A percentile compares a stretch with the other conserved stretches of the same genome.
These are phyloP conservation scores for Zophobas morio DNA, from an alignment of 1,140 invertebrate genomes.

Conservation along the genomic window DNA sequence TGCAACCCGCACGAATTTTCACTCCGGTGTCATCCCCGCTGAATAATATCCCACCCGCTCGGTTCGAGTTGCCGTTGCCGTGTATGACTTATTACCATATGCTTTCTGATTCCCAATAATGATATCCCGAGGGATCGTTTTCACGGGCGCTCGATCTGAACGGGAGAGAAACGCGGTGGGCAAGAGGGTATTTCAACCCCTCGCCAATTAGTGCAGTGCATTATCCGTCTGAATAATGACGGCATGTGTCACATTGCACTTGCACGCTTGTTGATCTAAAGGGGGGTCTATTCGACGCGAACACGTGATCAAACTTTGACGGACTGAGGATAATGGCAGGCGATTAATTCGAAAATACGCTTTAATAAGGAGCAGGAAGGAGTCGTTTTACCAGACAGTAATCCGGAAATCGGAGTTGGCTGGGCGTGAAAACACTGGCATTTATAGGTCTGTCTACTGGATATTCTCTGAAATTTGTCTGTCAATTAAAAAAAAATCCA, in stretches of 20 bases:
- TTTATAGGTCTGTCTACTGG: too few species aligned
- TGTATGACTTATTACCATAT: slow-evolving; percentile 58
- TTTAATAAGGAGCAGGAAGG: neutral
- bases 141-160: slow-evolving; percentile 42
- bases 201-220: slow-evolving; percentile 58
- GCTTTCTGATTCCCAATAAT: slow-evolving; percentile 60
- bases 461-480: too few species aligned
- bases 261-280: slow-evolving; percentile 56
- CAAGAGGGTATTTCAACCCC: slow-evolving; percentile 53
- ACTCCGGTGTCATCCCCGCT: too few species aligned
- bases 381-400: too few species aligned
- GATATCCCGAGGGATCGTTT: slow-evolving; percentile 59
- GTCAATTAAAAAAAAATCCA: too few species aligned
- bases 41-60: slow-evolving; percentile 8
- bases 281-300: slow-evolving; percentile 7
- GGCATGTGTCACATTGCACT: slow-evolving; percentile 59
- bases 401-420: too few species aligned
- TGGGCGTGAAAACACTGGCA: too few species aligned
- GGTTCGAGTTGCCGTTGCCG: slow-evolving; percentile 35
- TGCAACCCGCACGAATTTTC: too few species aligned
- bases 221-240: slow-evolving; percentile 58
- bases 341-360: slow-evolving; percentile 39
- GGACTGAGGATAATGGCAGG: slow-evolving; percentile 24
- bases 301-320: slow-evolving; percentile 40
- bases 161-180: slow-evolving; percentile 26